Percentiles rank a stretch among this genome's conserved stretches.
phyloP scores from a whole-genome alignment of 2,888 invertebrate genomes.

The Archips xylosteana region DNA sequence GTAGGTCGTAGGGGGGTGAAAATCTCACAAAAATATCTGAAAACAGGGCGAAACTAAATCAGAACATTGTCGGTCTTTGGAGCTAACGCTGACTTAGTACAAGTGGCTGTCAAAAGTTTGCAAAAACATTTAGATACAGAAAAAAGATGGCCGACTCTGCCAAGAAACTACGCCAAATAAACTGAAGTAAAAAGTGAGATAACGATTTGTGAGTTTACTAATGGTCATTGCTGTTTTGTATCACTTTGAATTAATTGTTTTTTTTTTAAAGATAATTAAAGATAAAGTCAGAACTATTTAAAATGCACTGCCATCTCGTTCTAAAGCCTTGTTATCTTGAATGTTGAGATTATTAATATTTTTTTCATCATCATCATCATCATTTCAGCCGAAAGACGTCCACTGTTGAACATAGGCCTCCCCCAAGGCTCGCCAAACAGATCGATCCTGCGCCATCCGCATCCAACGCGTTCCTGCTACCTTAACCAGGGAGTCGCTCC shows the following conservation, averaged over 20 bases:
- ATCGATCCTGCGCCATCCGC: too few species aligned
- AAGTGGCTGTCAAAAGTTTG: conserved; percentile 53
- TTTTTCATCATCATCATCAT: too few species aligned
- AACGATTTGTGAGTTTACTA: conserved; percentile 44
- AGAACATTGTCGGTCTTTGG: neutral
- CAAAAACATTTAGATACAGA: conserved; percentile 51
- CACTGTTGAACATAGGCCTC: too few species aligned
- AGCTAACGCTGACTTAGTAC: conserved; percentile 28
- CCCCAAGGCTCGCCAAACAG: too few species aligned
- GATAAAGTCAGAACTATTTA: too few species aligned
- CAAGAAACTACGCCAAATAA: conserved; percentile 50
- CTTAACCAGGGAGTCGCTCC: too few species aligned
- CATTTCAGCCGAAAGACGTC: too few species aligned
- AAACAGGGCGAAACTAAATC: neutral
- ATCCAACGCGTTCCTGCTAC: too few species aligned
- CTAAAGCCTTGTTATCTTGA: too few species aligned
- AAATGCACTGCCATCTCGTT: too few species aligned
- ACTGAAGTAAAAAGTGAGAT: conserved; percentile 46
- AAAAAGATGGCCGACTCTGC: conserved; percentile 45
- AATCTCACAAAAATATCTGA: neutral
- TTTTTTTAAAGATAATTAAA: too few species aligned
- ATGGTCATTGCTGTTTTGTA: conserved; percentile 2
- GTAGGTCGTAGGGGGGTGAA: neutral
- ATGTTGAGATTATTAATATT: too few species aligned
- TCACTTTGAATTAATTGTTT: neutral